Conservation (phyloP, 2,797 vertebrate species). For the Hoplostethus mediterraneus region DNA sequence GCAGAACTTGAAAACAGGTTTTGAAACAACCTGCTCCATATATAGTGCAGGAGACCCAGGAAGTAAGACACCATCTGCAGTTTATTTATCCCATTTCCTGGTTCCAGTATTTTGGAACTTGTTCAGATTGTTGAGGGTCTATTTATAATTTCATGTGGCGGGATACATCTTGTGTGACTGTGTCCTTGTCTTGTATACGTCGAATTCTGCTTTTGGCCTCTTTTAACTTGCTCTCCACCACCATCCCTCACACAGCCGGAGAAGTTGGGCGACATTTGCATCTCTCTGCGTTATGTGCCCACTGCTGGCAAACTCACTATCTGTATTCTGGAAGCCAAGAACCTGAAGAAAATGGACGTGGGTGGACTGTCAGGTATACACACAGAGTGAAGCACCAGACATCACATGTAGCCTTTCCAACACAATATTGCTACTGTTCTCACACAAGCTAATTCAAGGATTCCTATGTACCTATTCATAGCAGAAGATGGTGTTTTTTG, state of each 20-base stretch:
- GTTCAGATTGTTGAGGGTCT: neutral
- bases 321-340: conserved; percentile 98
- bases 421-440: too few relatives aligned
- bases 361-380: conserved; percentile 93
- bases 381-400: conserved; percentile 19
- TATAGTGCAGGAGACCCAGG: conserved; percentile 2
- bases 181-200: neutral
- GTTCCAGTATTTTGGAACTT: conserved; percentile 7
- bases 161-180: neutral
- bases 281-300: conserved; percentile 96
- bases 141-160: conserved; percentile 3
- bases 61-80: conserved; percentile 1
- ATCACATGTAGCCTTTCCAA: neutral
- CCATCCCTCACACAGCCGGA: conserved; percentile 83
- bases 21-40: conserved; percentile 7
- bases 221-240: conserved; percentile 32
- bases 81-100: conserved; percentile 2
- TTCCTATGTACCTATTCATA: neutral
- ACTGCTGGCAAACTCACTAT: conserved; percentile 98
- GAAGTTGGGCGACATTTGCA: conserved; percentile 98
- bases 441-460: neutral
- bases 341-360: conserved; percentile 99
- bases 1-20: conserved; percentile 26
- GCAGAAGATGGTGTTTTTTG: too few relatives aligned
- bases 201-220: conserved; percentile 13